These are phyloP conservation scores for Bombus turneri DNA, from an alignment of 1,140 invertebrate genomes.

Conservation along the genomic window DNA sequence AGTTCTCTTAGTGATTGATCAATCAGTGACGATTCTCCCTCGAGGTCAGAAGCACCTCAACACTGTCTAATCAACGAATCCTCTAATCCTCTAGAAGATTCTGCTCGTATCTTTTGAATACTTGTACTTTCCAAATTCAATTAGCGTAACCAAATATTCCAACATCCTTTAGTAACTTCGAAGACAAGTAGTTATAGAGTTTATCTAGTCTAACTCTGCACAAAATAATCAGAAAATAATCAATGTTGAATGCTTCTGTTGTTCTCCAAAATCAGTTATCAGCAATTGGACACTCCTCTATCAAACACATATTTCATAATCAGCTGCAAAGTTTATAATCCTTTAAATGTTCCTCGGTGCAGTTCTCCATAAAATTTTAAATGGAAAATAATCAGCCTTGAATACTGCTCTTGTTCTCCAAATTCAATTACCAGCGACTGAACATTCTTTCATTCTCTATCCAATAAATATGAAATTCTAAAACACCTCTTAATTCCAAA, in stretches of 20 bases:
- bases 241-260: not conserved
- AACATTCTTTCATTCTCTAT: too few relatives aligned
- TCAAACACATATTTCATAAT: not conserved
- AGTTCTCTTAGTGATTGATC: not conserved
- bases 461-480: too few relatives aligned
- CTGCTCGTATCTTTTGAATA: not conserved
- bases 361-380: too few relatives aligned
- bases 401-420: not conserved
- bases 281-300: not conserved
- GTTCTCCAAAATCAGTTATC: not conserved
- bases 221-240: not conserved
- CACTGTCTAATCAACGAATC: not conserved
- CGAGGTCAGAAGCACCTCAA: not conserved
- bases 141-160: too few relatives aligned
- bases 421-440: too few relatives aligned
- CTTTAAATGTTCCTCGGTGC: not conserved
- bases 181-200: too few relatives aligned
- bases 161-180: too few relatives aligned
- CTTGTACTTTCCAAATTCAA: too few relatives aligned
- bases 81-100: not conserved
- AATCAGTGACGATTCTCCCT: constrained; percentile 2
- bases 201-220: not conserved
- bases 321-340: not conserved
- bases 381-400: not conserved
- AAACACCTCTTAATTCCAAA: too few relatives aligned